Conservation (phyloP, 2,797 vertebrate species). For the Alfaro cultratus region DNA sequence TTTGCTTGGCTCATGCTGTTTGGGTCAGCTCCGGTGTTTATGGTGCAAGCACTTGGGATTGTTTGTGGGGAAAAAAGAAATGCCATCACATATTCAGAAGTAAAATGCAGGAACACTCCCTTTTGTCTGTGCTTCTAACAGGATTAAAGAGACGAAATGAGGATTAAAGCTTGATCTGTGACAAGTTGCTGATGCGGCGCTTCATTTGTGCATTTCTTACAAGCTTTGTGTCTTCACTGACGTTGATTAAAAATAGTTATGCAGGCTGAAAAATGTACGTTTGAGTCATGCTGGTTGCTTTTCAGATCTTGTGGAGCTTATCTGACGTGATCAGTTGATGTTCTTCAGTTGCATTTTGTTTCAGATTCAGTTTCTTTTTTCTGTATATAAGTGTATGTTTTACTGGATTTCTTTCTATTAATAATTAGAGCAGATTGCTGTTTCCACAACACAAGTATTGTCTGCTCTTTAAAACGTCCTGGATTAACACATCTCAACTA, state of each 20-base stretch:
- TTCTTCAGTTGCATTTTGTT: neutral
- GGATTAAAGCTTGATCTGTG: constrained; percentile 54
- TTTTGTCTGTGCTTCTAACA: constrained; percentile 40
- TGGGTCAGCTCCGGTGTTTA: constrained; percentile 29
- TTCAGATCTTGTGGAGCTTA: neutral
- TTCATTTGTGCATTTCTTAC: constrained; percentile 47
- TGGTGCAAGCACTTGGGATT: constrained; percentile 23
- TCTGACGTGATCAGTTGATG: neutral
- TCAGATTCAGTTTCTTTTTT: neutral
- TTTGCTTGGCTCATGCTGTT: neutral
- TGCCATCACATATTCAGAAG: constrained; percentile 8
- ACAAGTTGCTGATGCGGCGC: constrained; percentile 62
- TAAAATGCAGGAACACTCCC: constrained; percentile 26
- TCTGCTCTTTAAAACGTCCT: neutral
- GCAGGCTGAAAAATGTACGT: constrained; percentile 16
- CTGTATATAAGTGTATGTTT: too few relatives aligned
- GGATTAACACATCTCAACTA: neutral
- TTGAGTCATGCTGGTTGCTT: constrained; percentile 33
- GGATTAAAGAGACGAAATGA: constrained; percentile 39
- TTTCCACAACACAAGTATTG: neutral
- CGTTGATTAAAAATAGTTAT: constrained; percentile 49
- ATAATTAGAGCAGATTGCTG: neutral
- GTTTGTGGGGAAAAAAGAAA: constrained; percentile 25
- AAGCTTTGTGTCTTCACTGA: constrained; percentile 22
- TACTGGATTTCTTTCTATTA: neutral